Evolutionary conservation across 2,888 invertebrate species (phyloP).

Genomic region (Apomyelois bistriatella): DNA sequence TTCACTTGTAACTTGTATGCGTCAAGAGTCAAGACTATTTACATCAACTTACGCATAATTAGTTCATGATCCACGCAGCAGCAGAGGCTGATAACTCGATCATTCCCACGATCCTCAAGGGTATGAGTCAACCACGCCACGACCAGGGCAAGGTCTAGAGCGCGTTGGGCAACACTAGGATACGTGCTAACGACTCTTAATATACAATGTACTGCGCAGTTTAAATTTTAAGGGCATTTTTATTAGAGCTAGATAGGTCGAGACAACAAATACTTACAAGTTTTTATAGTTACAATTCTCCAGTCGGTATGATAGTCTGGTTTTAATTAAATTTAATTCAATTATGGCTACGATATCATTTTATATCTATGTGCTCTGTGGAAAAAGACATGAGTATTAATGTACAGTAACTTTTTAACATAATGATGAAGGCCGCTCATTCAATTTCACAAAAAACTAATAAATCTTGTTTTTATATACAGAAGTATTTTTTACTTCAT

Average conservation of each 20-base stretch:
- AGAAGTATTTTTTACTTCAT: too few species aligned
- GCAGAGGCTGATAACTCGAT: constrained; percentile 38
- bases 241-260: constrained; percentile 25
- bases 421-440: too few species aligned
- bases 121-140: constrained; percentile 51
- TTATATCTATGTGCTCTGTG: too few species aligned
- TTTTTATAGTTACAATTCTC: too few species aligned
- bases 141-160: constrained; percentile 53
- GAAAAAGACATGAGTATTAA: too few species aligned
- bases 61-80: constrained; percentile 33
- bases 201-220: constrained; percentile 31
- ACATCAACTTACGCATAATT: constrained; percentile 10
- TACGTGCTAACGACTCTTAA: constrained; percentile 66
- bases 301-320: too few species aligned
- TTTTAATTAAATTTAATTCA: too few species aligned
- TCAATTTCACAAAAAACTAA: too few species aligned
- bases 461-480: too few species aligned
- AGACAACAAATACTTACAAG: too few species aligned
- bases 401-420: too few species aligned
- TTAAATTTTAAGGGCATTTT: constrained; percentile 46
- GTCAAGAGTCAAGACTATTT: constrained; percentile 5
- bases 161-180: constrained; percentile 43
- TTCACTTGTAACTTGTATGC: constrained; percentile 5
- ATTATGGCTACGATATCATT: too few species aligned
- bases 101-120: constrained; percentile 53